Evolutionary conservation across 2,888 invertebrate genomes (phyloP).

Genomic region (Leptinotarsa rubiginosa): DNA sequence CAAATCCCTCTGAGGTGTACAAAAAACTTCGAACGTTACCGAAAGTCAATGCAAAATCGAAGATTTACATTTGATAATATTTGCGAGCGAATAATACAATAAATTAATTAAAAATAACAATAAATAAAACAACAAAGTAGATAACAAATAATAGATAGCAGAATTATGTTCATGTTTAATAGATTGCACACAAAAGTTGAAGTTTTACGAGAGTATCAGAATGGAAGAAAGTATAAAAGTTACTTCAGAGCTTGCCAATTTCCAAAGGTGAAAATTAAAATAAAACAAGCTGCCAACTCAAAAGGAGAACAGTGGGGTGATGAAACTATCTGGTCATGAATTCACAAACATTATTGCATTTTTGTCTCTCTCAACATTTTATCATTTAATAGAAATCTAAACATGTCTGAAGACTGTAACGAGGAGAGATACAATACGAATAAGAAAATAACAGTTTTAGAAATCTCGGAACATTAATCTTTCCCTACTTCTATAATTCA

Average conservation of each 20-base stretch:
- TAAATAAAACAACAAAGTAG: conserved; percentile 16
- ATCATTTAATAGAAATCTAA: too few species aligned
- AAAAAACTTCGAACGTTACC: not conserved
- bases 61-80: not conserved
- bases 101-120: conserved; percentile 19
- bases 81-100: not conserved
- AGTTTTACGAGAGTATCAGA: conserved; percentile 1
- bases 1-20: too few species aligned
- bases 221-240: conserved; percentile 3
- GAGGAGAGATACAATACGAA: too few species aligned
- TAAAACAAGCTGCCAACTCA: conserved; percentile 11
- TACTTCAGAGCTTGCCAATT: conserved; percentile 1
- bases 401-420: too few species aligned
- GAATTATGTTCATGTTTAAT: not conserved
- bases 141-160: conserved; percentile 16
- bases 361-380: too few species aligned
- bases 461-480: too few species aligned
- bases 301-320: not conserved
- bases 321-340: not conserved
- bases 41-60: not conserved
- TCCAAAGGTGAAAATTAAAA: not conserved
- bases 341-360: not conserved
- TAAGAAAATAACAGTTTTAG: too few species aligned
- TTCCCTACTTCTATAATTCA: too few species aligned
- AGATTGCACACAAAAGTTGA: conserved; percentile 5